phyloP scores from a whole-genome alignment of 1,140 invertebrate species.

The Fopius arisanus region DNA sequence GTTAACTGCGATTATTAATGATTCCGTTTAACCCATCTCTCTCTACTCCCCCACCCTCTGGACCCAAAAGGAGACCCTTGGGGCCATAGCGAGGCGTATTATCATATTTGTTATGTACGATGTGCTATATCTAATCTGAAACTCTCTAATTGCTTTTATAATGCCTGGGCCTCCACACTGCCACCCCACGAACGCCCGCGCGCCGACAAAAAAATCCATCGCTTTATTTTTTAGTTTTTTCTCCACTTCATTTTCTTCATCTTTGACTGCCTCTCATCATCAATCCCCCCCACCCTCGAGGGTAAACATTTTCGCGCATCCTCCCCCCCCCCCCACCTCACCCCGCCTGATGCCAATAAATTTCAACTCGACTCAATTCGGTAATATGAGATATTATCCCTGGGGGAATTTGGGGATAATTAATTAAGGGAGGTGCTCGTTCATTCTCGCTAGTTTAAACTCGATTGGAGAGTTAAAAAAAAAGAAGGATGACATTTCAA shows the following conservation, averaged over 20 bases:
- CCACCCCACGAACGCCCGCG: slow-evolving; percentile 13
- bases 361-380: background rate
- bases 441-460: slow-evolving; percentile 23
- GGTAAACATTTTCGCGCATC: background rate
- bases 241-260: slow-evolving; percentile 1
- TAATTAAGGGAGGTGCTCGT: slow-evolving; percentile 19
- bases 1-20: slow-evolving; percentile 66
- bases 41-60: slow-evolving; percentile 30
- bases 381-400: background rate
- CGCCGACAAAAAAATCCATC: background rate
- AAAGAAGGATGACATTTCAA: background rate
- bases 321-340: background rate
- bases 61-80: slow-evolving; percentile 43
- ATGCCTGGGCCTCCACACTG: slow-evolving; percentile 40
- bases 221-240: slow-evolving; percentile 5
- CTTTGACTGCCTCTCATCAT: slow-evolving; percentile 1
- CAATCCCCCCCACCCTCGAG: background rate
- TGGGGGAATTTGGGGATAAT: background rate
- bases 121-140: slow-evolving; percentile 62
- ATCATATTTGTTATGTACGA: slow-evolving; percentile 66
- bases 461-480: background rate
- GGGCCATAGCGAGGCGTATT: slow-evolving; percentile 54
- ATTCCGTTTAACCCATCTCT: slow-evolving; percentile 64
- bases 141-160: slow-evolving; percentile 65
- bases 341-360: slow-evolving; percentile 6